Percentiles rank a stretch among this genome's conserved stretches.
phyloP scores from a whole-genome alignment of 64 coral and sea anemone genomes.

The Pocillopora damicornis region DNA sequence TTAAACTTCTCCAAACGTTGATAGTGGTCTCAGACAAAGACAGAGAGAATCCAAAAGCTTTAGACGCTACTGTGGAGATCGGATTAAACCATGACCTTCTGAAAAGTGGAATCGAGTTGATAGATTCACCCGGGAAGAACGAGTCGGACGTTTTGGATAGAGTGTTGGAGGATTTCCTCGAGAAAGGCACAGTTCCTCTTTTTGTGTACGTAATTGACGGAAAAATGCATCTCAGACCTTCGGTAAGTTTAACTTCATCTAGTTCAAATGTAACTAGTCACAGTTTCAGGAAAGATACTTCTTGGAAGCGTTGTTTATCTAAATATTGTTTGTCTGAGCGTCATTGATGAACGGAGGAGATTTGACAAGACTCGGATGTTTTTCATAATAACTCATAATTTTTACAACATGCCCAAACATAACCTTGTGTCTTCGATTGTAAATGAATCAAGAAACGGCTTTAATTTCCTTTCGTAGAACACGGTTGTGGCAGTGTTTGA shows the following conservation, averaged over 20 bases:
- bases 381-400: no score
- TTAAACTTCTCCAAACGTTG: background rate
- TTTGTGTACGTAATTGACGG: constrained; percentile 59
- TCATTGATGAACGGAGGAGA: no score
- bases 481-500: no score
- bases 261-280: background rate
- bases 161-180: constrained; percentile 33
- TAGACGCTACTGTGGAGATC: constrained; percentile 37
- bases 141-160: constrained; percentile 34
- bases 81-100: constrained; percentile 45
- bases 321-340: no score
- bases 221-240: background rate
- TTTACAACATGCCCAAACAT: no score
- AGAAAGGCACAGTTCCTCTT: constrained; percentile 47
- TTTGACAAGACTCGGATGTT: no score
- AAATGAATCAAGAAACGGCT: no score
- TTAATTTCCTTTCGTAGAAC: no score
- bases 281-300: background rate
- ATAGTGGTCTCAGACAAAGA: background rate
- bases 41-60: background rate
- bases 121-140: constrained; percentile 50
- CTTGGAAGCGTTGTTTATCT: background rate
- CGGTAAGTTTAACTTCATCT: constrained; percentile 14
- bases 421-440: no score
- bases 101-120: constrained; percentile 37